A percentile compares a stretch with the other conserved stretches of the same genome.
Conservation (phyloP, 1,140 invertebrate genomes). For the Daktulosphaira vitifoliae region DNA sequence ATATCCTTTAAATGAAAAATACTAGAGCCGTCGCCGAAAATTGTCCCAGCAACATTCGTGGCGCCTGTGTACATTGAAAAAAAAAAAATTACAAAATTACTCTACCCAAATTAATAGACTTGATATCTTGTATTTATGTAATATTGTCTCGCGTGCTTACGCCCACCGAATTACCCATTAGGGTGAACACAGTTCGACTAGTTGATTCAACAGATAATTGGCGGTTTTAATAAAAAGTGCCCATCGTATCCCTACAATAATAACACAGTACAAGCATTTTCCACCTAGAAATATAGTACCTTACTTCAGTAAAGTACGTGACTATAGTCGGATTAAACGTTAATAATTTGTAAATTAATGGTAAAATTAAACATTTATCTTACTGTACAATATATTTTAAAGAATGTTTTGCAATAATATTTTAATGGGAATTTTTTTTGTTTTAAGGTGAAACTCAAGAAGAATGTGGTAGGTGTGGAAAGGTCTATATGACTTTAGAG, state of each 20-base stretch:
- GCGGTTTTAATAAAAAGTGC: no score
- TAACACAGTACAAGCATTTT: no score
- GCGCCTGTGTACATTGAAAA: not conserved
- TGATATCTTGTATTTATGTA: not conserved
- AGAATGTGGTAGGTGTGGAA: conserved; percentile 14
- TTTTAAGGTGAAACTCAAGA: conserved; percentile 14
- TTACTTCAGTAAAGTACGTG: no score
- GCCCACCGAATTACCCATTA: conserved; percentile 26
- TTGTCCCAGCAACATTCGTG: conserved; percentile 19
- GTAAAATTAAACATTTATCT: no score
- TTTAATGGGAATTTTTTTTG: no score
- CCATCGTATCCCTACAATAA: no score
- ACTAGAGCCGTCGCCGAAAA: not conserved
- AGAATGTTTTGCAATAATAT: no score
- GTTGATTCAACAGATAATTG: no score
- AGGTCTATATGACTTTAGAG: conserved; percentile 22
- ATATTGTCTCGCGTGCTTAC: not conserved
- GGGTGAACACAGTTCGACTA: not conserved
- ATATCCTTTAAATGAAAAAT: not conserved
- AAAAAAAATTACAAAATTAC: not conserved
- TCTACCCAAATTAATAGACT: conserved; percentile 26
- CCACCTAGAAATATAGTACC: no score
- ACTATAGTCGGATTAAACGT: no score
- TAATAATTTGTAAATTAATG: no score
- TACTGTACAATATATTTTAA: no score